Percentiles rank a stretch among this genome's conserved stretches.
phyloP scores from a whole-genome alignment of 2,888 invertebrate genomes.

The Bembecia ichneumoniformis region DNA sequence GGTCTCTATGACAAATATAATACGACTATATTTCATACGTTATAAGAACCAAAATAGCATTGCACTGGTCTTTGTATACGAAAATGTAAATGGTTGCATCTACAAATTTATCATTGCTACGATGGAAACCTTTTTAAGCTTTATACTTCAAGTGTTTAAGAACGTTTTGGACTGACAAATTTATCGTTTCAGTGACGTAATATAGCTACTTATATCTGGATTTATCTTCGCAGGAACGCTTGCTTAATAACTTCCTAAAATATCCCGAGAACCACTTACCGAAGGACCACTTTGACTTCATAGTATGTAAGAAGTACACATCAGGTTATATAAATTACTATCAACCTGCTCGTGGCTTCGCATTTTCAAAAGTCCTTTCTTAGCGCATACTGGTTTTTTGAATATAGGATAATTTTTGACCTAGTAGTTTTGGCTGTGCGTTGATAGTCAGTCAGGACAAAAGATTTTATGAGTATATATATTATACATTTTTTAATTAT shows the following conservation, averaged over 20 bases:
- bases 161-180: not conserved
- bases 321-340: too few species aligned
- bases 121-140: not conserved
- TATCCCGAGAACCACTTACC: not conserved
- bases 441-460: too few species aligned
- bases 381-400: too few species aligned
- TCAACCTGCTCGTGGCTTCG: too few species aligned
- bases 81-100: not conserved
- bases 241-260: constrained; percentile 5
- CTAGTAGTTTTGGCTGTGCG: too few species aligned
- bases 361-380: too few species aligned
- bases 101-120: constrained; percentile 1
- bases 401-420: too few species aligned
- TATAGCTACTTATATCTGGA: not conserved
- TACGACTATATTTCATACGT: not conserved
- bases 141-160: not conserved
- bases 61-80: not conserved
- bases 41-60: not conserved
- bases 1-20: not conserved
- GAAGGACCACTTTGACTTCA: not conserved
- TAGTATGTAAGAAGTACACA: not conserved
- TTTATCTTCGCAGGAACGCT: constrained; percentile 5
- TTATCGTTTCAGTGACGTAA: not conserved
- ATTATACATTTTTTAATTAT: too few species aligned
- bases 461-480: too few species aligned